Percentiles rank a stretch among this genome's conserved stretches.
Evolutionary conservation across 2,113 vertebrate genomes (phyloP).

Genomic region (Pica pica): DNA sequence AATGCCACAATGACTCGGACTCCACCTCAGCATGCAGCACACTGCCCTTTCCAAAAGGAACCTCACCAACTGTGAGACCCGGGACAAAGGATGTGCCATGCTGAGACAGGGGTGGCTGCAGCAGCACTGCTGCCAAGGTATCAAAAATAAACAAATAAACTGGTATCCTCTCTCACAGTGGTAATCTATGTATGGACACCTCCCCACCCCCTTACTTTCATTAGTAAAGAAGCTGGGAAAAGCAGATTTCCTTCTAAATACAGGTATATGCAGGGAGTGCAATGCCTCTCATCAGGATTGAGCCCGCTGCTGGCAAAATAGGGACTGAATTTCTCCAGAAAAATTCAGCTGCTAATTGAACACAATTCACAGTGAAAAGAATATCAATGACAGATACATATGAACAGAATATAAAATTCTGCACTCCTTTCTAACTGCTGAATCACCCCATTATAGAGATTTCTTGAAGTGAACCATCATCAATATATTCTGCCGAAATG

Average conservation of each 20-base stretch:
- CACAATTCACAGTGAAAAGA: background rate
- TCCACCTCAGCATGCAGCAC: constrained; percentile 12
- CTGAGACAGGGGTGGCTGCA: fast-evolving
- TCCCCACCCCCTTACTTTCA: background rate
- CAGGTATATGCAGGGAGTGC: background rate
- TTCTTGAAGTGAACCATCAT: background rate
- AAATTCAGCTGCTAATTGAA: background rate
- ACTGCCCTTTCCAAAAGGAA: background rate
- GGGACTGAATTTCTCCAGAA: background rate
- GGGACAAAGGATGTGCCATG: background rate
- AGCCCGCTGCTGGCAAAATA: background rate
- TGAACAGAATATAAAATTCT: background rate
- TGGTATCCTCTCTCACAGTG: background rate
- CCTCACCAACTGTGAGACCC: background rate
- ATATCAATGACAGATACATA: background rate
- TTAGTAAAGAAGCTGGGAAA: background rate
- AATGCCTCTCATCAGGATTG: background rate
- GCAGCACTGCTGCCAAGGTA: background rate
- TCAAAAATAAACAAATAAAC: background rate
- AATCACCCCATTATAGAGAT: background rate
- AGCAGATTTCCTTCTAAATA: background rate
- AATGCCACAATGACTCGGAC: constrained; percentile 51
- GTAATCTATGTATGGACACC: background rate
- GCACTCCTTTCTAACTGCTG: background rate
- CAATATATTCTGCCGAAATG: background rate